Base-by-base conservation (phyloP, 2,888 invertebrate genomes). In the Drosophila ustulata region DNA sequence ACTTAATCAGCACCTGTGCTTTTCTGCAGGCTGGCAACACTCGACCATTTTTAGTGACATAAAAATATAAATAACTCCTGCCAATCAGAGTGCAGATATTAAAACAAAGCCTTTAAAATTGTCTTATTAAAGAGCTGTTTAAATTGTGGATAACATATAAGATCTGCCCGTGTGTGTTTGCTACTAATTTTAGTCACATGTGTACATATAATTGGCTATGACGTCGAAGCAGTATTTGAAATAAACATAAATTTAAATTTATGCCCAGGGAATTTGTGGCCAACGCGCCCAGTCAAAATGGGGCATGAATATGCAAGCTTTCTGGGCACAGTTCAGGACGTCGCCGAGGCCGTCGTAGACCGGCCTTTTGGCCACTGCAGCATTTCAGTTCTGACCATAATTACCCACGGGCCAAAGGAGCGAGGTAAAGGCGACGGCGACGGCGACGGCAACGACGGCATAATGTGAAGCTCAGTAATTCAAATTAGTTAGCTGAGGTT, bases 241-340 rank as follows among this genome's bases (percentile, higher is more conserved):
- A 75, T 70, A 66, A 75, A 63, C 76, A 75, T 77, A 74, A 83
- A 83, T 80, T 81, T 75, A 57, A 68, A 78, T 83, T 78, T 75
- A 76, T 75, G 71, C 70, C 66, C 25, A 46, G 50, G 49, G 41
- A 56, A 68, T 32, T 32, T 66, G 63, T 65, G 56, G 52, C 46
- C 61, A 61, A 32, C 18, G 26, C 55, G 30, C n/a, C 6, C 18
- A 18, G 18, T 18, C 23, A n/a, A 18, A 46, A 59, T 53, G 62
- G 46, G 71, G 73, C 82, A 86, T 89, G 84, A 86, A 89, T 85
- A 89, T 90, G 76, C 82, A 86, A 77, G 68, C 67, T 64, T 30
- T 18, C 18, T 18, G 18, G 18, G 82, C 84, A 88, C 85, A 83
- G 84, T 89, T 88, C 78, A 82, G 88, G 83, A 85, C 85, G 75